Percentiles rank a stretch among this genome's conserved stretches.
Evolutionary conservation across 2,797 vertebrate species (phyloP).

Genomic region (Cyclopterus lumpus): DNA sequence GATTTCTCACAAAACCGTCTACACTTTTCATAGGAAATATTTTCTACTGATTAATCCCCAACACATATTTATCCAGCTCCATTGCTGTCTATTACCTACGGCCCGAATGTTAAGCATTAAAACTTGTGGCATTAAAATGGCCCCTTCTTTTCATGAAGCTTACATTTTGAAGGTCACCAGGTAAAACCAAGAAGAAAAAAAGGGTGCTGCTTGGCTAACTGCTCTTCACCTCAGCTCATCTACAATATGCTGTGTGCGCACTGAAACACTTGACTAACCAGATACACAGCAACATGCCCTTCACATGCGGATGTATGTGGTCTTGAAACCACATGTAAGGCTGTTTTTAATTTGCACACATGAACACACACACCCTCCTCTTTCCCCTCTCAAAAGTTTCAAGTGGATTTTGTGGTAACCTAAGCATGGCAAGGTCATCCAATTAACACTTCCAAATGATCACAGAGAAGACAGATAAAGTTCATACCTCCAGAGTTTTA

Average conservation of each 20-base stretch:
- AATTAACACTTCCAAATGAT: background rate
- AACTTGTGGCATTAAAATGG: background rate
- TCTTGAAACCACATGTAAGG: background rate
- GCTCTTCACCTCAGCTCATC: background rate
- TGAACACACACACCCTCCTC: background rate
- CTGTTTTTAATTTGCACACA: background rate
- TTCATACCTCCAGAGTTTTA: slow-evolving; percentile 92
- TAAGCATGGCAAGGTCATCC: background rate
- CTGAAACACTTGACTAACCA: background rate
- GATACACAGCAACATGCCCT: slow-evolving; percentile 1
- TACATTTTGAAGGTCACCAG: background rate
- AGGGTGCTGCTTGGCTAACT: slow-evolving; percentile 2
- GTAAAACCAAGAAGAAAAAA: slow-evolving; percentile 9
- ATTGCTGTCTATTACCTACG: background rate
- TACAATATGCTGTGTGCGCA: slow-evolving; percentile 11
- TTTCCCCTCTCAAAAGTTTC: background rate
- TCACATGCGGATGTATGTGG: slow-evolving; percentile 4
- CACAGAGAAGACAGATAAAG: background rate
- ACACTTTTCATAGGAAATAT: background rate
- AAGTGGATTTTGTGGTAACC: background rate
- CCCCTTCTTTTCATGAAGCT: background rate
- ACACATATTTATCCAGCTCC: background rate
- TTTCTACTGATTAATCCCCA: background rate
- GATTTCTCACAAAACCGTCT: background rate
- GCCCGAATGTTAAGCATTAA: background rate